These are phyloP conservation scores for Arctopsyche grandis DNA, from an alignment of 1,140 invertebrate genomes.

Conservation along the genomic window DNA sequence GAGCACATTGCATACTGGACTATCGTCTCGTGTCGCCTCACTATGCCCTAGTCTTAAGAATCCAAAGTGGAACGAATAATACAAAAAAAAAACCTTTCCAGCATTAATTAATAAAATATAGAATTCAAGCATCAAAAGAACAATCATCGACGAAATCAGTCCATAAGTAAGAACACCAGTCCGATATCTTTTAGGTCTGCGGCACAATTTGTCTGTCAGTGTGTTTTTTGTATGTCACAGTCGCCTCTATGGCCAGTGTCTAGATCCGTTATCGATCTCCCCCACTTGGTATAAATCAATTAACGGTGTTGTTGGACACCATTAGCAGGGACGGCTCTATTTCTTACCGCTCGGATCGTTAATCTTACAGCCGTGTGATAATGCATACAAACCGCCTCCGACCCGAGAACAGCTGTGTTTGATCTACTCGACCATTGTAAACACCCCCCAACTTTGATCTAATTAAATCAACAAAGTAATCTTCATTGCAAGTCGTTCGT, in stretches of 20 bases:
- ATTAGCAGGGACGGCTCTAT: slow-evolving; percentile 29
- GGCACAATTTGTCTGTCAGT: slow-evolving; percentile 17
- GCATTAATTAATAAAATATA: too few species aligned
- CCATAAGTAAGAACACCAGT: too few species aligned
- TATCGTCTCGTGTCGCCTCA: too few species aligned
- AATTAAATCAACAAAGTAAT: not conserved
- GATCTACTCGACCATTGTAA: not conserved
- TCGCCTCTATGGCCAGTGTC: not conserved
- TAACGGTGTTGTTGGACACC: slow-evolving; percentile 28
- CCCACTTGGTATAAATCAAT: slow-evolving; percentile 32
- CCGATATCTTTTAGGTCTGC: not conserved
- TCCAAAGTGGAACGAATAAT: too few species aligned
- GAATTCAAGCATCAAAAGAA: too few species aligned
- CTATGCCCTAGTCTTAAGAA: too few species aligned
- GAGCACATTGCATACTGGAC: too few species aligned
- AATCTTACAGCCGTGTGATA: slow-evolving; percentile 5
- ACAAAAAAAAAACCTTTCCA: too few species aligned
- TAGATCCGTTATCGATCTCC: slow-evolving; percentile 30
- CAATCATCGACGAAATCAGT: too few species aligned
- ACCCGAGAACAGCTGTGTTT: not conserved
- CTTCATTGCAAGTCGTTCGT: not conserved
- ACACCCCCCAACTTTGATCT: not conserved
- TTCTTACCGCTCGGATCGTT: slow-evolving; percentile 19
- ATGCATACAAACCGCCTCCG: not conserved
- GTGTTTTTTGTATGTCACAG: too few species aligned